phyloP scores from a whole-genome alignment of 2,888 invertebrate genomes.

The Phania funesta region DNA sequence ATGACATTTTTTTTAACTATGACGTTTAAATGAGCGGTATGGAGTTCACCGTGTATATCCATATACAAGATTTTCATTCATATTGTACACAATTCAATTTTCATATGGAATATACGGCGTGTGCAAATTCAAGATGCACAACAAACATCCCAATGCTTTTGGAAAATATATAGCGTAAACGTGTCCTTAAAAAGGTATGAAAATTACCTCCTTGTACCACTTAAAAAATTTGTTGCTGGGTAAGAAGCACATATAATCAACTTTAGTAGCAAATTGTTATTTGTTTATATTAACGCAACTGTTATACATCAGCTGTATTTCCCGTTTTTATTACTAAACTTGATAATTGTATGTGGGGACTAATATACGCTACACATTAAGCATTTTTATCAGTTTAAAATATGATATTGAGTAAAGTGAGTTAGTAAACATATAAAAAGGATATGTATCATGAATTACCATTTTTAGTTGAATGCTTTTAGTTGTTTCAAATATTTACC shows the following conservation, averaged over 20 bases:
- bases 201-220: not conserved
- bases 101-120: too few species aligned
- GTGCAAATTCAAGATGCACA: too few species aligned
- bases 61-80: too few species aligned
- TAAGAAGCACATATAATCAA: not conserved
- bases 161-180: too few species aligned
- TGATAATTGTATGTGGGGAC: not conserved
- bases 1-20: too few species aligned
- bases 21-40: too few species aligned
- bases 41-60: too few species aligned
- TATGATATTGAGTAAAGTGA: constrained; percentile 53
- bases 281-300: constrained; percentile 5
- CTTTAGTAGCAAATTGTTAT: not conserved
- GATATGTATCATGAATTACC: not conserved
- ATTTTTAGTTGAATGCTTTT: constrained; percentile 26
- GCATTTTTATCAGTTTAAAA: not conserved
- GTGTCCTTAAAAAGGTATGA: too few species aligned
- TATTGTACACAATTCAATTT: too few species aligned
- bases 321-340: not conserved
- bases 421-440: not conserved
- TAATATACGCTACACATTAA: not conserved
- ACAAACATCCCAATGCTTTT: too few species aligned
- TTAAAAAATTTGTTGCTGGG: not conserved
- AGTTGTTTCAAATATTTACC: not conserved
- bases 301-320: constrained; percentile 32